These are phyloP conservation scores for Cranoglanis bouderius DNA, from an alignment of 2,113 vertebrate genomes.

Conservation along the genomic window DNA sequence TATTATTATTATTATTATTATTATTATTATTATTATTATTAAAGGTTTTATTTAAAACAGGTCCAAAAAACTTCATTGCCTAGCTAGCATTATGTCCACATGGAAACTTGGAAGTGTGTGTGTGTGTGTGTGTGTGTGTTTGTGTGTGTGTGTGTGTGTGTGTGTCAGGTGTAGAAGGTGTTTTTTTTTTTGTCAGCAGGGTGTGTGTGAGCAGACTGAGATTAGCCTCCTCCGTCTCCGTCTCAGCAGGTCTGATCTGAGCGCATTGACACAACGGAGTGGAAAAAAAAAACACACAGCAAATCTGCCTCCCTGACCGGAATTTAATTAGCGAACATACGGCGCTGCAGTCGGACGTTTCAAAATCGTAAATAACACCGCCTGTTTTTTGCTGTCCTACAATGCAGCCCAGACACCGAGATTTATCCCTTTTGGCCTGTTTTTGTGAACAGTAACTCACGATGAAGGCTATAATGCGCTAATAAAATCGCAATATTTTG, in stretches of 20 bases:
- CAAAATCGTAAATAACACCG: slow-evolving; percentile 21
- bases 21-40: neutral
- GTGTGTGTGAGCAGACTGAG: slow-evolving; percentile 45
- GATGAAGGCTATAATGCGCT: neutral
- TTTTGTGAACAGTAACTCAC: neutral
- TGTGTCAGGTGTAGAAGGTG: slow-evolving; percentile 15
- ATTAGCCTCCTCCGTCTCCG: slow-evolving; percentile 46
- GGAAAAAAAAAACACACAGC: slow-evolving; percentile 31
- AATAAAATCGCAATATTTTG: neutral
- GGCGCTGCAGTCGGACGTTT: slow-evolving; percentile 44
- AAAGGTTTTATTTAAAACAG: neutral
- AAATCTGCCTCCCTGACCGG: slow-evolving; percentile 35
- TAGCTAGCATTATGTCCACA: neutral
- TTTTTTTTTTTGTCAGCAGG: slow-evolving; percentile 38
- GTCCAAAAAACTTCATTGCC: neutral
- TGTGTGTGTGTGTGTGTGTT: slow-evolving; percentile 18
- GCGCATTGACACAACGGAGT: slow-evolving; percentile 40
- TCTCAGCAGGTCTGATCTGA: slow-evolving; percentile 49
- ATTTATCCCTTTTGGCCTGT: slow-evolving; percentile 33
- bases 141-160: slow-evolving; percentile 16
- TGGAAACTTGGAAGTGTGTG: neutral
- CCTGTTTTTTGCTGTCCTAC: slow-evolving; percentile 42
- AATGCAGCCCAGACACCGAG: slow-evolving; percentile 14
- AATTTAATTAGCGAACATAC: slow-evolving; percentile 48
- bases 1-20: neutral